Evolutionary conservation across 2,113 vertebrate species (phyloP).

Genomic region (Pangasianodon hypophthalmus): DNA sequence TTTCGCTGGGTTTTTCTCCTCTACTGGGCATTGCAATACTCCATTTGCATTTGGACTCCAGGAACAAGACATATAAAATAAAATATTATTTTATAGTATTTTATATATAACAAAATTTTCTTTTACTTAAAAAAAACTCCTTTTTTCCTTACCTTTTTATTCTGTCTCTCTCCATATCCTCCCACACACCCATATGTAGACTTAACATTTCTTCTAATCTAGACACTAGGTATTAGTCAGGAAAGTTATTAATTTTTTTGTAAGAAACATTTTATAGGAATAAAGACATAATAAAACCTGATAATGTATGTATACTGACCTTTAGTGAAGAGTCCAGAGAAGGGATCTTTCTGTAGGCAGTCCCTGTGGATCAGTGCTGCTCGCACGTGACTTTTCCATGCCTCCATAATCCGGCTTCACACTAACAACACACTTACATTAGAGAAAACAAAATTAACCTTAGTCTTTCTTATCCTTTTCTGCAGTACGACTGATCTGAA

Average conservation of each 20-base stretch:
- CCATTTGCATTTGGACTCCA: slow-evolving; percentile 43
- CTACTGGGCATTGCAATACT: slow-evolving; percentile 19
- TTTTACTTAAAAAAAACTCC: too few species aligned
- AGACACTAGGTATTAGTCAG: slow-evolving; percentile 62
- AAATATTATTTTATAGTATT: too few species aligned
- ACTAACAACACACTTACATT: neutral
- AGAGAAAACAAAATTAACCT: neutral
- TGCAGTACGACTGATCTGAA: neutral
- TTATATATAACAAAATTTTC: too few species aligned
- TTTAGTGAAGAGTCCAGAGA: slow-evolving; percentile 64
- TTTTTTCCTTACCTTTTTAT: slow-evolving; percentile 11
- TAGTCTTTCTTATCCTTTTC: neutral
- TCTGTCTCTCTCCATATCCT: slow-evolving; percentile 38
- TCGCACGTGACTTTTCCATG: slow-evolving; percentile 73
- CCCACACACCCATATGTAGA: slow-evolving; percentile 57
- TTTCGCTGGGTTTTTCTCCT: slow-evolving; percentile 39
- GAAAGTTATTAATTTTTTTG: neutral
- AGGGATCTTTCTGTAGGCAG: slow-evolving; percentile 64
- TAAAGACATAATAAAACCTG: neutral
- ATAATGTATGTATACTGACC: slow-evolving; percentile 54
- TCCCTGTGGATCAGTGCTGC: slow-evolving; percentile 66
- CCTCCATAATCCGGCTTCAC: slow-evolving; percentile 59
- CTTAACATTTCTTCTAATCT: slow-evolving; percentile 67
- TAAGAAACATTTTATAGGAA: neutral
- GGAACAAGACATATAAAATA: neutral